Base-by-base conservation (phyloP, 1,140 invertebrate species). In the Habropoda laboriosa region DNA sequence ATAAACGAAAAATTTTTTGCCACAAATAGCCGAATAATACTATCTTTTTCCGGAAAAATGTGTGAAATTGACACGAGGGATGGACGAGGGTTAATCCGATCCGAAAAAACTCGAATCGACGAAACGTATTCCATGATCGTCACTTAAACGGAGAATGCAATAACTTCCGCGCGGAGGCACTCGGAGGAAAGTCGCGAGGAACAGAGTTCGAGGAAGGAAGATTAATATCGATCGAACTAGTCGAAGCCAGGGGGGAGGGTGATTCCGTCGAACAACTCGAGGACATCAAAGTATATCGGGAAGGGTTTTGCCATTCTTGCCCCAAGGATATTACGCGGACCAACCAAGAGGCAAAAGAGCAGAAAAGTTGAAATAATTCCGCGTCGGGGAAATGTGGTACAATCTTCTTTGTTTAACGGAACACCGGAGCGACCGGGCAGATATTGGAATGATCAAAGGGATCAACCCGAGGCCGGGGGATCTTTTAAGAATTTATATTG, bases 141-240 rank as follows among this genome's bases (percentile, higher is more conserved):
- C 32, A 16, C 18, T 79, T 55, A 74, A 74, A 49, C 38, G 68
- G 30, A 32, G 42, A 66, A 74, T n/a, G 72, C 60, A 49, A 66
- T 64, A 66, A 79, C 38, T 32, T 7, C 6, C 12, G 16, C 24
- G 30, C 0, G 6, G 10, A 32, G 35, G 10, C 21, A 55, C n/a
- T n/a, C 57, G 42, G 7, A 57, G 73, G 58, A 55, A 63, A 61
- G n/a, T 53, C 45, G 30, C 1, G 47, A 57, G 51, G 32, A 63
- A 73, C 38, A 18, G n/a, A n/a, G 16, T 64, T 30, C 27, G 35
- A 40, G 51, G n/a, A n/a, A 68, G 49, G 27, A 57, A 76, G 55
- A 80, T 80, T 76, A 80, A 80, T 76, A 75, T 67, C 79, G 79
- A 76, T 80, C 76, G 55, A n/a, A 74, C 45, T 35, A 61, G 57